Evolutionary conservation across 2,888 invertebrate species (phyloP), one percentile per base, ranked within the genome.

Genomic region (Eupeodes latifasciatus): DNA sequence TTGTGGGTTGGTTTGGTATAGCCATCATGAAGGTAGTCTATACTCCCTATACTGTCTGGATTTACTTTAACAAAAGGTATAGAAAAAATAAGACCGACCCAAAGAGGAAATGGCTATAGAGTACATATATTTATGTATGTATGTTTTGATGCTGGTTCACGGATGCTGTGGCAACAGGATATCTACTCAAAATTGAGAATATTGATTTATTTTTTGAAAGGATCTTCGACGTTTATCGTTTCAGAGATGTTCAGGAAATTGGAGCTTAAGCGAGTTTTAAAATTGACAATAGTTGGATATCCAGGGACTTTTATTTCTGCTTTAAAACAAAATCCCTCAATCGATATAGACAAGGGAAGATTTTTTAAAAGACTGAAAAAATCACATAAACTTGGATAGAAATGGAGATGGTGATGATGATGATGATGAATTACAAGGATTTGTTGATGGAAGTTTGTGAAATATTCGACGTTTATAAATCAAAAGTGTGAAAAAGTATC

Each of bases 101-200:
- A 40, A 19, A 27, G 49, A 49, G 67, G 49, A 10, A 67, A 7
- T 66, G 14, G 12, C 11, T 64, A 12, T 44, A 12, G 16, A 44
- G 6, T 64, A 5, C 12, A 14, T 7, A 14, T 5, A 27, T 47
- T 47, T 19, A 19, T 19, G 16, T 11, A 12, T 27, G 27, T 27
- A 27, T 27, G 27, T 27, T 27, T 27, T 27, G 27, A 27, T 27
- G 3, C 27, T 27, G 27, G 64, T 66, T 27, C 4, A 27, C 16
- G 67, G 67, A 69, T 62, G n/a, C 40, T 62, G 51, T 62, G 44
- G 71, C 61, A 62, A 79, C 69, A 61, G 51, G 49, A 61, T 62
- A 79, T 69, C 69, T 55, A 69, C 79, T 71, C 34, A 53, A 79
- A 62, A 79, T 40, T 61, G 62, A 16, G 44, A 71, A 71, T 71